Conservation (phyloP, 2,113 vertebrate species). For the Carassius auratus region DNA sequence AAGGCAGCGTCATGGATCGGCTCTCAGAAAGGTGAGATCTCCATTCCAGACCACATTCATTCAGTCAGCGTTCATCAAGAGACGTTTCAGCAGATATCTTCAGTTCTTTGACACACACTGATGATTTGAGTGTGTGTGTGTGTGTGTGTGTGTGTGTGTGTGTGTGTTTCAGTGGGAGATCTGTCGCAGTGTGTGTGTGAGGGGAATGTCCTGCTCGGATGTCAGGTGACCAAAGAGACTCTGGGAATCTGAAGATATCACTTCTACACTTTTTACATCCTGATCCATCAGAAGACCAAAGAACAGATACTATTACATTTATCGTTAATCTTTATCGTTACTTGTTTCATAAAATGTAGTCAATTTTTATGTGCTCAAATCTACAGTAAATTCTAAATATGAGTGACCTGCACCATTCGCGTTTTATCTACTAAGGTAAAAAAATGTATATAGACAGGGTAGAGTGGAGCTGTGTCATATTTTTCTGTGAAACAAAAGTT, state of each 20-base stretch:
- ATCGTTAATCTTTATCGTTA: too few relatives aligned
- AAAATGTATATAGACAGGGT: too few relatives aligned
- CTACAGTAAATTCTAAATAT: background rate
- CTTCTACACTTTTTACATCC: too few relatives aligned
- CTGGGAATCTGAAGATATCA: slow-evolving; percentile 41
- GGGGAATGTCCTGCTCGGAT: slow-evolving; percentile 50
- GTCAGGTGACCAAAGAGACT: slow-evolving; percentile 44
- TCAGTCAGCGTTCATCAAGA: background rate
- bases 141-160: slow-evolving; percentile 48
- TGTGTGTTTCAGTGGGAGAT: slow-evolving; percentile 23
- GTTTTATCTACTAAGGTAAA: background rate
- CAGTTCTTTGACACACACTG: background rate
- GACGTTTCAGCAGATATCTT: background rate
- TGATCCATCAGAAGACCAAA: background rate
- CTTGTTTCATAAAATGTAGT: too few relatives aligned
- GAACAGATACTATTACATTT: background rate
- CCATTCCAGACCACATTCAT: background rate
- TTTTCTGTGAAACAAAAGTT: too few relatives aligned
- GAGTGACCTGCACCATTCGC: background rate
- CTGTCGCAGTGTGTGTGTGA: slow-evolving; percentile 46
- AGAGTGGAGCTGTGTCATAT: too few relatives aligned
- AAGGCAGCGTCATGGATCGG: slow-evolving; percentile 73
- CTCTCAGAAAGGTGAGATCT: slow-evolving; percentile 68
- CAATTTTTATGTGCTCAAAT: background rate
- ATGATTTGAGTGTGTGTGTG: background rate